Percentiles rank a stretch among this genome's conserved stretches.
These are phyloP conservation scores for Procambarus virginalis DNA, from an alignment of 1,140 invertebrate genomes.

Conservation along the genomic window DNA sequence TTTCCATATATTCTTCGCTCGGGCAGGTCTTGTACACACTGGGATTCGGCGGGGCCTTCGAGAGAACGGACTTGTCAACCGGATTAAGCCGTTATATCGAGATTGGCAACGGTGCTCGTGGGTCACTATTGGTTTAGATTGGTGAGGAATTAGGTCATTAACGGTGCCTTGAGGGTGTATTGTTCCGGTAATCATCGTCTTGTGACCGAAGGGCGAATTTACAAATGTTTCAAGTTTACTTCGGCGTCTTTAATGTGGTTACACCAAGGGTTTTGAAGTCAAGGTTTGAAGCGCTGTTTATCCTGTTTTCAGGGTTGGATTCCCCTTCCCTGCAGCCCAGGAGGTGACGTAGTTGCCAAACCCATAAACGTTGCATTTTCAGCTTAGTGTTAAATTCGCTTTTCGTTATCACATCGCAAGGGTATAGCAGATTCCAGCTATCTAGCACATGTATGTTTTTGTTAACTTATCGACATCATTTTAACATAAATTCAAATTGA, in stretches of 20 bases:
- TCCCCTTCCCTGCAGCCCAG: no score
- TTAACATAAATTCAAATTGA: no score
- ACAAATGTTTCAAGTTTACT: neutral
- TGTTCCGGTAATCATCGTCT: neutral
- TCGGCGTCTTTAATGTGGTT: neutral
- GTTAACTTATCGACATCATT: no score
- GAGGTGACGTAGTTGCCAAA: no score
- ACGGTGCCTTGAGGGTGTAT: neutral
- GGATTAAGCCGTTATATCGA: neutral
- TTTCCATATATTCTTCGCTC: neutral
- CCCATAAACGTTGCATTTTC: no score
- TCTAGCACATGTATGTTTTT: no score
- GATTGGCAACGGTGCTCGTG: neutral
- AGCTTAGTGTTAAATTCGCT: no score
- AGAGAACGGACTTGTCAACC: neutral
- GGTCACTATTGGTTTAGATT: slow-evolving; percentile 35
- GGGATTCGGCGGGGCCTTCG: neutral
- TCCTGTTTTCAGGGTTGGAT: neutral
- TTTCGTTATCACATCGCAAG: no score
- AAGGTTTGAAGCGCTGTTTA: neutral
- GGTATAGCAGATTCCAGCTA: no score
- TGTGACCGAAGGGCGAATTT: neutral
- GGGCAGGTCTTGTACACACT: neutral
- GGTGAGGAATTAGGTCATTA: neutral
- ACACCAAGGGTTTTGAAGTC: neutral